Conservation (phyloP, 1,140 invertebrate species). For the Lineus longissimus region DNA sequence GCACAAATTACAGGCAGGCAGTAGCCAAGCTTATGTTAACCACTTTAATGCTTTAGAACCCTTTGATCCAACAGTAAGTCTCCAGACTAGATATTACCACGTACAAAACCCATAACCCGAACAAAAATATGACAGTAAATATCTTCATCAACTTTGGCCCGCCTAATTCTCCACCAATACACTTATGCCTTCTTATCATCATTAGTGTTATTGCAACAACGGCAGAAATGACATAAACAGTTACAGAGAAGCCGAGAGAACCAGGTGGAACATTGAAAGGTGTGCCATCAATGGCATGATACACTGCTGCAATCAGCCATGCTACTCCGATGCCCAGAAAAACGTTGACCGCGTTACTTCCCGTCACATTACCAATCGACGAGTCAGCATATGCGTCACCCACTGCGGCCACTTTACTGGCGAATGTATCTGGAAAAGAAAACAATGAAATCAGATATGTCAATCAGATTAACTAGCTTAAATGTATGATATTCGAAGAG, state of each 20-base stretch:
- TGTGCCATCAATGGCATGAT: conserved; percentile 51
- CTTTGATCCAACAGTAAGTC: conserved; percentile 81
- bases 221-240: conserved; percentile 60
- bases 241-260: conserved; percentile 60
- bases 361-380: conserved; percentile 96
- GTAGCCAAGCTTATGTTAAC: no score
- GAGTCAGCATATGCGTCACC: conserved; percentile 97
- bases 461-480: no score
- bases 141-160: conserved; percentile 72
- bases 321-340: conserved; percentile 62
- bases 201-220: conserved; percentile 62
- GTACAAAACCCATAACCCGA: conserved; percentile 87
- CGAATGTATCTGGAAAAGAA: conserved; percentile 83
- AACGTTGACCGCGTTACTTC: conserved; percentile 98
- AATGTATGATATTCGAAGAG: no score
- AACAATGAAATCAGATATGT: conserved; percentile 7
- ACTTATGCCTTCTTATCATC: conserved; percentile 70
- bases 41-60: conserved; percentile 64
- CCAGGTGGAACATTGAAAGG: conserved; percentile 58
- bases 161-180: conserved; percentile 85
- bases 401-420: conserved; percentile 95
- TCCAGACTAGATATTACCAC: conserved; percentile 87
- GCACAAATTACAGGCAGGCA: no score
- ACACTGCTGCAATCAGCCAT: conserved; percentile 57
- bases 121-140: conserved; percentile 73